Evolutionary conservation across 1,140 invertebrate genomes (phyloP), one percentile per base, ranked within the genome.

Genomic region (Oncopeltus fasciatus): DNA sequence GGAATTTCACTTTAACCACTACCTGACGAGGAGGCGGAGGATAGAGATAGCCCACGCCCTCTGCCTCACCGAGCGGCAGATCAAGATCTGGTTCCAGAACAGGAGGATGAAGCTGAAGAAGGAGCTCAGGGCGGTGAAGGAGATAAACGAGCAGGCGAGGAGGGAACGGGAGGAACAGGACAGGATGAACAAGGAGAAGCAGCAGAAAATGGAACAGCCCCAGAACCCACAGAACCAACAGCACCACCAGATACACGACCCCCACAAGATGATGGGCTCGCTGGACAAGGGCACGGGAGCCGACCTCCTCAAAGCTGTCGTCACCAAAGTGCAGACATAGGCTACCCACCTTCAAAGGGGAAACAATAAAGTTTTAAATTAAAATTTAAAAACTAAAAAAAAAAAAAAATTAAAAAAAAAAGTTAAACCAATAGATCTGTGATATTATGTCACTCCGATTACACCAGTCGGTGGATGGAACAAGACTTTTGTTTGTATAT

Each of bases 1-100:
- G 76, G 95, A 98, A 78, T 98, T 98, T 75, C 94, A 98, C 74
- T 98, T 95, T 77, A 97, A 96, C 76, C 92, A 95, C 70, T 98
- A 98, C 77, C 81, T 97, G 72, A 97, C 94, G 67, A 81, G 93
- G 71, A 82, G 93, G 73, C 83, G 94, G 72, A 83, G 94, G 76
- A 96, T 98, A 78, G 94, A 97, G 76, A 95, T 98, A 68, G 93
- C 93, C 11, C 93, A 96, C 75, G 92, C 92, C 31, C 82, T 97
- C 14, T 95, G 93, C 74, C 81, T 97, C 56, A 96, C 93, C 62
- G 94, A 97, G 76, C 80, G 94, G 66, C 94, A 97, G 77, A 95
- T 95, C 71, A 95, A 95, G 79, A 95, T 95, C 71, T 95, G 92
- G 92, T 95, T 95, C 76, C 92, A 96, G 75, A 96, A 96, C 75